These are phyloP conservation scores for Lycia hirtaria DNA, from an alignment of 2,888 invertebrate species.

Conservation along the genomic window DNA sequence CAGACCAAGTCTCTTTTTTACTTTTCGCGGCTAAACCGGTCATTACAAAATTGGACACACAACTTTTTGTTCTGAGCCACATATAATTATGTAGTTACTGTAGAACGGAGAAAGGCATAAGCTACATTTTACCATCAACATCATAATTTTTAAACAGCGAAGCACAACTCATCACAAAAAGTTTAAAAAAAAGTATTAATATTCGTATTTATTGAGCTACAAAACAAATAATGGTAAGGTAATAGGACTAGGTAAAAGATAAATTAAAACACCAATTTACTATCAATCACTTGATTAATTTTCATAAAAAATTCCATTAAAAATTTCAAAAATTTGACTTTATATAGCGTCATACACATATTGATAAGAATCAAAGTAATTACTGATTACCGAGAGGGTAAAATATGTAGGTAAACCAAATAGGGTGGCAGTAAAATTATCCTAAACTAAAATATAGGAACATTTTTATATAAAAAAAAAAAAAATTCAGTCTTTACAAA, in stretches of 20 bases:
- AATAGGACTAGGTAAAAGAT: slow-evolving; percentile 9
- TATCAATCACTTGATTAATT: slow-evolving; percentile 83
- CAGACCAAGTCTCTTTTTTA: too few species aligned
- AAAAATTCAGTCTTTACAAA: slow-evolving; percentile 83
- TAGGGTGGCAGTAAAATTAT: slow-evolving; percentile 80
- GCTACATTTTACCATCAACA: too few species aligned
- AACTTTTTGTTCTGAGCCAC: too few species aligned
- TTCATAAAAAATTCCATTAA: slow-evolving; percentile 84
- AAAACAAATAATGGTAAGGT: too few species aligned
- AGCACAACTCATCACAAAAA: too few species aligned
- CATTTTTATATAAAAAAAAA: slow-evolving; percentile 63
- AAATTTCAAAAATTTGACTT: slow-evolving; percentile 85
- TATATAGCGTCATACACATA: slow-evolving; percentile 83
- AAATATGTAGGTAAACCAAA: slow-evolving; percentile 73
- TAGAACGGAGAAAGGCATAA: neutral
- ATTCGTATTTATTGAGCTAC: too few species aligned
- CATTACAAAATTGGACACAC: too few species aligned
- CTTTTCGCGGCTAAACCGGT: too few species aligned
- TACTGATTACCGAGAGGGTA: slow-evolving; percentile 72
- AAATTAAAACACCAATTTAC: slow-evolving; percentile 69
- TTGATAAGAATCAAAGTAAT: slow-evolving; percentile 81
- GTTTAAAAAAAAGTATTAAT: too few species aligned
- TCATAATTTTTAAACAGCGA: too few species aligned
- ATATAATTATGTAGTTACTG: too few species aligned
- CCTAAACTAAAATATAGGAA: slow-evolving; percentile 85